Base-by-base conservation (phyloP, 2,888 invertebrate species). In the Eupeodes latifasciatus region DNA sequence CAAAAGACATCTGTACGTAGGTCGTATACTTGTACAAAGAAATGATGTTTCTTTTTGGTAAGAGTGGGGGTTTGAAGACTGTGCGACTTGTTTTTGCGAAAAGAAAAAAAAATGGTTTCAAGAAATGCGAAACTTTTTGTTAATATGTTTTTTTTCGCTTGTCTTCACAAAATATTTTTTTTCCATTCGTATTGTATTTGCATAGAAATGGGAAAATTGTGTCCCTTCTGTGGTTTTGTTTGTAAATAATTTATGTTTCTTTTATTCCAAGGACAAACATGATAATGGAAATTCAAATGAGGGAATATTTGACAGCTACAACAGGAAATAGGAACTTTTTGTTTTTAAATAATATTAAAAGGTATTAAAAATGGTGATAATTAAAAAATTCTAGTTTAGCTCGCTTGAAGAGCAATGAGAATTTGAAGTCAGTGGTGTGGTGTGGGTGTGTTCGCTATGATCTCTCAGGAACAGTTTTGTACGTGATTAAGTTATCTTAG, bases 51-150 rank as follows among this genome's bases (percentile, higher is more conserved):
- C 27, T 27, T 27, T 27, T 27, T 27, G 27, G 11, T 49, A 34
- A 1, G n/a, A n/a, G 49, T 0, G 11, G 55, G 34, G 47, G 72
- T 62, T 71, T 66, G 36, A 51, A 5, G 16, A 40, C 12, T 40
- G 16, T 47, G 66, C 5, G 67, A 27, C 27, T 49, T 55, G 49
- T 44, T 40, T 61, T 12, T 72, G 78, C 78, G 75, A 83, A 72
- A 40, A 2, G 27, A 80, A 72, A 47, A 83, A 72, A 47, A 36
- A 53, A 82, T 87, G 66, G 67, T 84, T 79, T 76, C 80, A 80
- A 79, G 75, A 83, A 86, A 86, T 86, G 79, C 71, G 83, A 84
- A 87, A 74, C 76, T 84, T 87, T 82, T 72, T 81, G 55, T 81
- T 67, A 77, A 72, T 66, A 85, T 51, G 0, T 74, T 76, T 57